Conservation (phyloP, 2,113 vertebrate genomes). For the Isichthys henryi region DNA sequence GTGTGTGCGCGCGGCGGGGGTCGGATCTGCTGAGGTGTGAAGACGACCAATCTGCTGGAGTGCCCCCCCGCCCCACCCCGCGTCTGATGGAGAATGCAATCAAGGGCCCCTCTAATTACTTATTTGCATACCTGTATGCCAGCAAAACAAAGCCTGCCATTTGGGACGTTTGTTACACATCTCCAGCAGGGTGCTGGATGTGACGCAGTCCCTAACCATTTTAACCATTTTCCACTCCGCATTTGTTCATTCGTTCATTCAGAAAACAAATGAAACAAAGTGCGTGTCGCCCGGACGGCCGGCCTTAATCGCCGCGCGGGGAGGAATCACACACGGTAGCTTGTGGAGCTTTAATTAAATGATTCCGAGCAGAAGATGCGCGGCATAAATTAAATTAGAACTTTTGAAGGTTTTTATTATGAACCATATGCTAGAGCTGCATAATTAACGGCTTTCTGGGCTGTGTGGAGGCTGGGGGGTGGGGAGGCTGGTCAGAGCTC, state of each 20-base stretch:
- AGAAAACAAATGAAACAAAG: not conserved
- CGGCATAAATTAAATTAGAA: constrained; percentile 17
- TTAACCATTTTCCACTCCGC: not conserved
- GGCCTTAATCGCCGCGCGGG: not conserved
- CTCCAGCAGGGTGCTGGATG: not conserved
- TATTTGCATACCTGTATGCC: not conserved
- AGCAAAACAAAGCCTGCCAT: not conserved
- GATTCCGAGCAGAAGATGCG: not conserved
- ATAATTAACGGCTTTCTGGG: constrained; percentile 7
- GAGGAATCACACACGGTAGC: not conserved
- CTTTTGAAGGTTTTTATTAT: constrained; percentile 11
- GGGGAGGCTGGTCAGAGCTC: not conserved
- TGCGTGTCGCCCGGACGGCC: not conserved
- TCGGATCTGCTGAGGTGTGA: constrained; percentile 1
- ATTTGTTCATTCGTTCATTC: not conserved
- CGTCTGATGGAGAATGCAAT: not conserved
- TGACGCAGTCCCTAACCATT: not conserved
- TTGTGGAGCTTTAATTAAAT: not conserved
- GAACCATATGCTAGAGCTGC: not conserved
- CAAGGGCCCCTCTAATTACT: not conserved
- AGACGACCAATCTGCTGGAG: not conserved
- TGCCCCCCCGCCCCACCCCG: not conserved
- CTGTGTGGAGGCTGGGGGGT: not conserved
- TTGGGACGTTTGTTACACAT: not conserved
- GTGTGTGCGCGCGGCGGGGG: not conserved